Evolutionary conservation across 2,113 vertebrate species (phyloP).

Genomic region (Penelope pileata): DNA sequence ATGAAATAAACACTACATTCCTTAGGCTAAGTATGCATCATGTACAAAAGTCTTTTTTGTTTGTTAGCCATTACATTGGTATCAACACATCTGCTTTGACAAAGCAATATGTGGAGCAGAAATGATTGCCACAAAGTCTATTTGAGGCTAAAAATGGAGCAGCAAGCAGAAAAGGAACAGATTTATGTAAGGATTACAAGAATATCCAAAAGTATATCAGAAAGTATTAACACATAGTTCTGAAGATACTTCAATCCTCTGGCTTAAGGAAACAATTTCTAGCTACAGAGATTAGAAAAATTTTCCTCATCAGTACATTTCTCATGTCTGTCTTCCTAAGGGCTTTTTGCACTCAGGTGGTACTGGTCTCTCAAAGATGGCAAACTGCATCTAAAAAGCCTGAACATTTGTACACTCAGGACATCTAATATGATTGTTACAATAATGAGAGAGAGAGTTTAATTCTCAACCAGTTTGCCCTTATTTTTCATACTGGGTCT

Average conservation of each 20-base stretch:
- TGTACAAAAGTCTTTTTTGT: background rate
- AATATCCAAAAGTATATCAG: background rate
- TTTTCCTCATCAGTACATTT: background rate
- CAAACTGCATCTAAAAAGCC: background rate
- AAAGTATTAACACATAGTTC: conserved; percentile 11
- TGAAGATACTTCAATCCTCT: background rate
- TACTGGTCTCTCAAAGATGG: background rate
- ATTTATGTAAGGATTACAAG: background rate
- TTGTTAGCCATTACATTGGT: background rate
- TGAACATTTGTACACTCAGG: background rate
- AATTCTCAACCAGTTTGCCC: background rate
- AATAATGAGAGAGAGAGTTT: background rate
- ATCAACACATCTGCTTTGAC: background rate
- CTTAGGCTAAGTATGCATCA: background rate
- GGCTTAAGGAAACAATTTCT: background rate
- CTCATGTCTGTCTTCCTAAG: background rate
- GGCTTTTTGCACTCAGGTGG: background rate
- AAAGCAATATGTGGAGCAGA: background rate
- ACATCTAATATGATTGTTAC: background rate
- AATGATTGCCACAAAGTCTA: background rate
- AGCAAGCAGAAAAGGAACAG: background rate
- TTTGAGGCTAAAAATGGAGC: background rate
- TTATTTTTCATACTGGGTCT: background rate
- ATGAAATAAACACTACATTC: background rate
- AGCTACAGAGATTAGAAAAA: background rate